These are phyloP conservation scores for Steinernema scapterisci DNA, from an alignment of 2,888 invertebrate species.

Conservation along the genomic window DNA sequence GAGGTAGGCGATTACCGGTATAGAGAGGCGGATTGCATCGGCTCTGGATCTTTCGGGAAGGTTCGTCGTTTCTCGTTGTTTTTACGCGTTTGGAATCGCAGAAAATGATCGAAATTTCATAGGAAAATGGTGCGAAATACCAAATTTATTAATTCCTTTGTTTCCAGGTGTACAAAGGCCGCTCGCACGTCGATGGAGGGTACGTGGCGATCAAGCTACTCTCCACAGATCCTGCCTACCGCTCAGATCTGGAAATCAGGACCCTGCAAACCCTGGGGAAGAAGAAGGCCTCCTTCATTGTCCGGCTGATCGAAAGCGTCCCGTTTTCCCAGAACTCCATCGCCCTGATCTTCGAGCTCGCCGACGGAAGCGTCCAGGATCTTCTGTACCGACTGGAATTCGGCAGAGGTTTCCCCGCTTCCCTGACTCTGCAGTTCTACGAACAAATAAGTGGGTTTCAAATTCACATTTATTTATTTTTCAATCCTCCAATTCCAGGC, in stretches of 20 bases:
- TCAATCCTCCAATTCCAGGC: background rate
- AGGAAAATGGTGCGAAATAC: too few relatives aligned
- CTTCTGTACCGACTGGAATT: background rate
- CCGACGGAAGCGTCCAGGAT: slow-evolving; percentile 21
- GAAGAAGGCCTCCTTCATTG: slow-evolving; percentile 1
- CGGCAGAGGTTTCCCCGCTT: background rate
- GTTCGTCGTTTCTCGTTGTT: background rate
- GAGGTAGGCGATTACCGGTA: background rate
- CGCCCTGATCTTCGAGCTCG: slow-evolving; percentile 15
- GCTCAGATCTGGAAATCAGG: background rate
- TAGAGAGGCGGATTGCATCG: background rate
- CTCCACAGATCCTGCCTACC: background rate
- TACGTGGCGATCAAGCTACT: slow-evolving; percentile 7
- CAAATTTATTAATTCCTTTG: background rate
- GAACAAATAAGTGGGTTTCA: background rate
- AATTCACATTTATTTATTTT: background rate
- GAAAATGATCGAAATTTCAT: too few relatives aligned
- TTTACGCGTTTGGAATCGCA: too few relatives aligned
- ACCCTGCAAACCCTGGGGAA: background rate
- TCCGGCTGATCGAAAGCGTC: background rate
- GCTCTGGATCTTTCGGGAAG: background rate
- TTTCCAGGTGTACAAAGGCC: slow-evolving; percentile 7
- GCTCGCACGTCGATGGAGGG: background rate
- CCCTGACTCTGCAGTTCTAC: background rate
- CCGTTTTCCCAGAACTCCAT: background rate